Evolutionary conservation across 2,888 invertebrate species (phyloP).

Genomic region (Magallana nippona): DNA sequence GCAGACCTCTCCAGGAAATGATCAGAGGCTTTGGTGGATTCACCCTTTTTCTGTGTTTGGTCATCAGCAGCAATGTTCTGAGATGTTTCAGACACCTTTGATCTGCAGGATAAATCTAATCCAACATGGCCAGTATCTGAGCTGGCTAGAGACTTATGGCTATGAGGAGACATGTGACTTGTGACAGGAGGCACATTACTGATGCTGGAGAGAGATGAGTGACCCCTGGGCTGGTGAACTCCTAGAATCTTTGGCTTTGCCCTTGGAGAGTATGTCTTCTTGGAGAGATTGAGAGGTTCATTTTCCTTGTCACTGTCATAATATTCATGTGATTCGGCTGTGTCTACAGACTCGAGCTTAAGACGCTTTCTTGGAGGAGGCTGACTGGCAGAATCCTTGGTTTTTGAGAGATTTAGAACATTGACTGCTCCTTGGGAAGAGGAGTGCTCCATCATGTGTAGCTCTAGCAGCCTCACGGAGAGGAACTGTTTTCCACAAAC

Average conservation of each 20-base stretch:
- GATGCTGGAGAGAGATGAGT: not conserved
- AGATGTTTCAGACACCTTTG: not conserved
- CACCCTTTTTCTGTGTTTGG: not conserved
- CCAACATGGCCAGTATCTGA: not conserved
- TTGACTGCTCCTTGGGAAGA: not conserved
- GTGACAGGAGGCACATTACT: not conserved
- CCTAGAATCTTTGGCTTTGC: not conserved
- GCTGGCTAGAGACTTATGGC: not conserved
- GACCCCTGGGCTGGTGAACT: not conserved
- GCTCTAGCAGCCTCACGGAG: not conserved
- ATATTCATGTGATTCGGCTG: not conserved
- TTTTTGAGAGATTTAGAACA: slow-evolving; percentile 3
- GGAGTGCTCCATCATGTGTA: slow-evolving; percentile 6
- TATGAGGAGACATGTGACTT: not conserved
- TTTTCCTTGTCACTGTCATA: slow-evolving; percentile 25
- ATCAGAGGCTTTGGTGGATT: not conserved
- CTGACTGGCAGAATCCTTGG: not conserved
- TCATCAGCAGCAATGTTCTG: not conserved
- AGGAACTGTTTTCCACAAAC: slow-evolving; percentile 10
- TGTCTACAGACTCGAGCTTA: not conserved
- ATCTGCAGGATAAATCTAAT: slow-evolving; percentile 1
- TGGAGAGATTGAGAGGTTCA: slow-evolving; percentile 15
- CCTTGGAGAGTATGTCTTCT: not conserved
- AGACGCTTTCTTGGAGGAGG: slow-evolving; percentile 14
- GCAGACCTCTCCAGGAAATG: not conserved